phyloP scores from a whole-genome alignment of 2,113 vertebrate genomes.

The Marcusenius ussheri region DNA sequence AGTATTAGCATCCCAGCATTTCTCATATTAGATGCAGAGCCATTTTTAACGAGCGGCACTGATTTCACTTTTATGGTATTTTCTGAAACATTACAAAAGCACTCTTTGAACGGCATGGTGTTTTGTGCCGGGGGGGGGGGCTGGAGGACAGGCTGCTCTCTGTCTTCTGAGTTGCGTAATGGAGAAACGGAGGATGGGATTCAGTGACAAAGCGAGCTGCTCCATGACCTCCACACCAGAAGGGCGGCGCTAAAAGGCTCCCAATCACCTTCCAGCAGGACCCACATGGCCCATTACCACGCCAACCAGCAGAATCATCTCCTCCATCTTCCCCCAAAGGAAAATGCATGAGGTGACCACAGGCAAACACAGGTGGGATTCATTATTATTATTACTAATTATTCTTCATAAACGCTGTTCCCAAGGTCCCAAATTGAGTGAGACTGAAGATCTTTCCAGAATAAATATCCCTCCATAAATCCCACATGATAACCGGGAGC shows the following conservation, averaged over 20 bases:
- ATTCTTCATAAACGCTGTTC: neutral
- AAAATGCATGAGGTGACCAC: neutral
- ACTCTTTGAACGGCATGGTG: neutral
- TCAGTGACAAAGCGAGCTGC: neutral
- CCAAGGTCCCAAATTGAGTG: neutral
- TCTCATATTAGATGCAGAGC: neutral
- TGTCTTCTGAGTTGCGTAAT: neutral
- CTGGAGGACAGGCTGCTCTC: neutral
- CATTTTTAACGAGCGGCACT: neutral
- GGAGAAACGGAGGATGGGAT: neutral
- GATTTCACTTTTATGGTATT: neutral
- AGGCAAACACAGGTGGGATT: neutral
- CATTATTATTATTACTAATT: neutral
- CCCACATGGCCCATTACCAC: neutral
- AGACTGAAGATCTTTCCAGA: neutral
- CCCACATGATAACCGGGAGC: neutral
- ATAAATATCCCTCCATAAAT: neutral
- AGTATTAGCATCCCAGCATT: neutral
- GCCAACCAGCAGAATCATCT: neutral
- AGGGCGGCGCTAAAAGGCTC: neutral
- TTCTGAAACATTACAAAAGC: neutral
- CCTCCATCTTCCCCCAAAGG: neutral
- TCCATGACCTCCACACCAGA: neutral
- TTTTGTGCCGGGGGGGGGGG: neutral
- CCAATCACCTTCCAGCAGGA: neutral